Base-by-base conservation (phyloP, 2,113 vertebrate genomes). In the Micromys minutus region DNA sequence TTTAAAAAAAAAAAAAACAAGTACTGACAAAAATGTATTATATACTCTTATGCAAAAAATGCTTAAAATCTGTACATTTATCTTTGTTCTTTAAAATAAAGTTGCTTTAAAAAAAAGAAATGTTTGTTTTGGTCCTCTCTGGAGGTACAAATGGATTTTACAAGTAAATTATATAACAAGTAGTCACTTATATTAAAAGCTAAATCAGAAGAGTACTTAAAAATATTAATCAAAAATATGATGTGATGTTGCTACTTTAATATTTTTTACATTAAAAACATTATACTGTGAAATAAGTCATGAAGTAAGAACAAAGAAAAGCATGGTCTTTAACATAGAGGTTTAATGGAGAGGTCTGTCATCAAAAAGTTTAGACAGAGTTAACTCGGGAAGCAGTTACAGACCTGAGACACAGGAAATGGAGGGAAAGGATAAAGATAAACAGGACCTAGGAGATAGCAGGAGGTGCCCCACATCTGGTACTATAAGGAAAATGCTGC, bases 141-240 rank as follows among this genome's bases (percentile, higher is more conserved):
- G 39, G 12, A 91, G 9, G 19, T n/a, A 72, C n/a, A 4, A 24
- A 69, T 42, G 47, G 24, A 47, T 93, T 90, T 90, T 24, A 67
- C 26, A 91, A n/a, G 31, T 16, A 80, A 17, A 87, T 69, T 87
- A 42, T 39, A 11, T 47, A 81, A 85, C 31, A 57, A 57, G 36
- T 22, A 72, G 45, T 85, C 21, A 85, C 63, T 55, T 39, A 75
- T 50, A 13, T 15, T 71, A 69, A 93, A 45, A 12, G 7, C 31
- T n/a, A 88, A 91, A 69, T 50, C 57, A 85, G 36, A 72, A 55
- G 87, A 76, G 17, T 3, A 75, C 16, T 83, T 75, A 72, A 69
- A 94, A 89, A 69, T 88, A 76, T 63, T 92, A 90, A 88, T 91
- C 39, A 75, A 50, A 92, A 84, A 80, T 42, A 92, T 22, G n/a